Evolutionary conservation across 2,797 vertebrate genomes (phyloP).

Genomic region (Graptemys geographica): DNA sequence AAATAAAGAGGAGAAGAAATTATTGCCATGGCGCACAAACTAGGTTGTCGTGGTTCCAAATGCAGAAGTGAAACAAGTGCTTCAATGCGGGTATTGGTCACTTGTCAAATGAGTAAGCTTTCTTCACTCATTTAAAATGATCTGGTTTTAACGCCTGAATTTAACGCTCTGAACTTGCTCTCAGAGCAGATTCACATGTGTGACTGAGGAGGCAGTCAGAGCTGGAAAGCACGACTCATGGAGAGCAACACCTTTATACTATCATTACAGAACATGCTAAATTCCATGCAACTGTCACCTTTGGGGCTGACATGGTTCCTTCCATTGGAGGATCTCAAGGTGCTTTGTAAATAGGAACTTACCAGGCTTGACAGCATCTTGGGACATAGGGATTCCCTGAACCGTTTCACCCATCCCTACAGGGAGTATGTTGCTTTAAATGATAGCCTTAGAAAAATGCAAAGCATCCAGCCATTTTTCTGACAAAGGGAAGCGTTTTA

Average conservation of each 20-base stretch:
- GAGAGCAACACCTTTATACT: not conserved
- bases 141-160: not conserved
- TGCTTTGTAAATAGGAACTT: not conserved
- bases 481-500: not conserved
- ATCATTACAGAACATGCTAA: not conserved
- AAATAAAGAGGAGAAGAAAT: not conserved
- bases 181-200: not conserved
- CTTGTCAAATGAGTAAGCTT: not conserved
- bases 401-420: not conserved
- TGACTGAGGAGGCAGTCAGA: not conserved
- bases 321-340: not conserved
- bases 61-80: not conserved
- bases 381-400: not conserved
- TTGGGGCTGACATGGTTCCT: not conserved
- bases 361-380: rapidly evolving
- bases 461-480: not conserved
- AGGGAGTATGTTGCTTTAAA: not conserved
- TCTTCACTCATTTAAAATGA: not conserved
- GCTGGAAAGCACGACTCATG: not conserved
- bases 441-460: not conserved
- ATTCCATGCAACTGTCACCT: not conserved
- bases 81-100: not conserved
- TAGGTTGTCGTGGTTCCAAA: not conserved
- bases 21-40: not conserved
- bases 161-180: not conserved